These are phyloP conservation scores for Epizoanthus stellaris DNA, from an alignment of 92 coral and sea anemone genomes.

Conservation along the genomic window DNA sequence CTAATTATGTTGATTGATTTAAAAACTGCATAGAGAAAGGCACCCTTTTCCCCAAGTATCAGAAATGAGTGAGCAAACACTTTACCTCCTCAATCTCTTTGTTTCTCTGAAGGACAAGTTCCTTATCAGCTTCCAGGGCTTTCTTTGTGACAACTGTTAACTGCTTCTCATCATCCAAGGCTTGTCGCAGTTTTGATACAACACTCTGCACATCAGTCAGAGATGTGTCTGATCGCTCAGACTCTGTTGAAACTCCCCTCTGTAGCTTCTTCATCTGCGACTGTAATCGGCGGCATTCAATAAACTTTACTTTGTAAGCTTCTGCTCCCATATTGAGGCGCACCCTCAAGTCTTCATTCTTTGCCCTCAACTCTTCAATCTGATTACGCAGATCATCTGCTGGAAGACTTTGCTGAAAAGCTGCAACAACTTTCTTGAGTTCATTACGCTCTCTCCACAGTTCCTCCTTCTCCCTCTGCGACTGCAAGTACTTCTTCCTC, in stretches of 20 bases:
- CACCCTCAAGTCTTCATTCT: constrained; percentile 90
- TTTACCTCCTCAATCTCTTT: constrained; percentile 77
- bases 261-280: constrained; percentile 74
- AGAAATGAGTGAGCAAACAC: background rate
- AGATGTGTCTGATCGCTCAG: constrained; percentile 37
- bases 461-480: constrained; percentile 81
- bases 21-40: too few relatives aligned
- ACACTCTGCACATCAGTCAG: constrained; percentile 46
- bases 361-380: constrained; percentile 88
- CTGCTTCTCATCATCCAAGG: constrained; percentile 73
- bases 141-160: constrained; percentile 45
- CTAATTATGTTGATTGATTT: too few relatives aligned
- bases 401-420: constrained; percentile 77
- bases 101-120: constrained; percentile 45
- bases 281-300: constrained; percentile 86
- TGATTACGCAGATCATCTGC: constrained; percentile 86
- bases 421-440: constrained; percentile 78
- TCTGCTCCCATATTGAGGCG: constrained; percentile 99
- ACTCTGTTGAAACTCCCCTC: constrained; percentile 53
- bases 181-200: constrained; percentile 69
- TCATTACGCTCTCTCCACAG: constrained; percentile 94
- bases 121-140: constrained; percentile 74
- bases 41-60: too few relatives aligned
- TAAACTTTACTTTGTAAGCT: constrained; percentile 92
- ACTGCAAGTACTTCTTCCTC: constrained; percentile 85